A percentile compares a stretch with the other conserved stretches of the same genome.
phyloP scores from a whole-genome alignment of 2,113 vertebrate genomes.

The Gymnarchus niloticus region DNA sequence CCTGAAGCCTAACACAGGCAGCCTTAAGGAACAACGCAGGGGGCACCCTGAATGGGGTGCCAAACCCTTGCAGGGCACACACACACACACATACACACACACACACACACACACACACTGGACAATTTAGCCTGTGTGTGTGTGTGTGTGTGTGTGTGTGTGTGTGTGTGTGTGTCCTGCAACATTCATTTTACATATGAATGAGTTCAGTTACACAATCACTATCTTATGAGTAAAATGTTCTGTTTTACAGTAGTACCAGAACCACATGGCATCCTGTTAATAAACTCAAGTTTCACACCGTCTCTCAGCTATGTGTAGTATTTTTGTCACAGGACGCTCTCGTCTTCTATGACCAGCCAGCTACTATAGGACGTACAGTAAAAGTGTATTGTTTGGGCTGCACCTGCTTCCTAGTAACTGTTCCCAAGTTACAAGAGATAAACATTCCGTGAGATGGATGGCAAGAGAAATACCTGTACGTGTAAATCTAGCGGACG shows the following conservation, averaged over 20 bases:
- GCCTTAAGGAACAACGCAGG: no score
- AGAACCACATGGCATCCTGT: background rate
- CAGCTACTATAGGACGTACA: background rate
- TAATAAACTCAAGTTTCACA: background rate
- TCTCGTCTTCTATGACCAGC: background rate
- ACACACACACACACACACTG: no score
- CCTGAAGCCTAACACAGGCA: no score
- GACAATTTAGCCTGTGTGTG: no score
- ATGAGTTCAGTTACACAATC: background rate
- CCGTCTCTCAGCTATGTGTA: no score
- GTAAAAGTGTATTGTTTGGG: background rate
- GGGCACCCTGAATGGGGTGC: no score
- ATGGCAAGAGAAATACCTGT: background rate
- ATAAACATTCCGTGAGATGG: constrained; percentile 3
- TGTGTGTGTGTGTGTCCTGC: no score
- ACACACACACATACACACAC: no score
- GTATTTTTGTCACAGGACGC: background rate
- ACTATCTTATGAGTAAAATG: background rate
- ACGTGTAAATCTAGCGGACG: background rate
- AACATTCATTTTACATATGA: background rate
- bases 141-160: no score
- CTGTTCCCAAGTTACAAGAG: background rate
- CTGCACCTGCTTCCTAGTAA: background rate
- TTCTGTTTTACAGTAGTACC: background rate
- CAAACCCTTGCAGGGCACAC: no score